Evolutionary conservation across 2,888 invertebrate genomes (phyloP).

Genomic region (Pseudanteris insignis): DNA sequence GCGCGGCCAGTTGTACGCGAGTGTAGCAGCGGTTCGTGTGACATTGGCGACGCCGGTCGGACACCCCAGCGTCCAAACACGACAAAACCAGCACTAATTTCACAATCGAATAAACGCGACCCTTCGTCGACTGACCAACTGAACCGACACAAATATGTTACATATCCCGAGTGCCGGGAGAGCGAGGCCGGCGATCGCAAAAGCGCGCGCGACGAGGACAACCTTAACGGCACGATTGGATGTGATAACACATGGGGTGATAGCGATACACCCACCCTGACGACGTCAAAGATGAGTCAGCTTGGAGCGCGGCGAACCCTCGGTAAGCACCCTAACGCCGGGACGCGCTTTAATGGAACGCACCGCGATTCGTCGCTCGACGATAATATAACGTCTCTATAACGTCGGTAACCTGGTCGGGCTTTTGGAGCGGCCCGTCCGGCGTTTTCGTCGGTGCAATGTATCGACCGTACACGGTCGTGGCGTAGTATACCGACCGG

Average conservation of each 20-base stretch:
- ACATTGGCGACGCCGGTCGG: constrained; percentile 29
- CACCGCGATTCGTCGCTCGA: constrained; percentile 16
- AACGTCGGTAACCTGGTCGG: constrained; percentile 22
- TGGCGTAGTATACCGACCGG: no score
- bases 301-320: no score
- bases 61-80: constrained; percentile 51
- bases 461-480: no score
- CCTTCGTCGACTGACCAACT: constrained; percentile 49
- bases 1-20: constrained; percentile 8
- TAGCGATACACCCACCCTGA: constrained; percentile 60
- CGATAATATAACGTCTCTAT: constrained; percentile 30
- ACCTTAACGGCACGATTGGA: constrained; percentile 48
- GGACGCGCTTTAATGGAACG: constrained; percentile 26
- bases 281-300: constrained; percentile 61
- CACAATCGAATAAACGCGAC: constrained; percentile 65
- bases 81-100: constrained; percentile 66
- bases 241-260: constrained; percentile 59
- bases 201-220: constrained; percentile 15
- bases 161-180: constrained; percentile 41
- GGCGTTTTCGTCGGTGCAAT: constrained; percentile 7
- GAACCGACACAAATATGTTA: constrained; percentile 52
- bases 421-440: constrained; percentile 19
- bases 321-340: constrained; percentile 22
- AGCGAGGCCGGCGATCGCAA: constrained; percentile 19
- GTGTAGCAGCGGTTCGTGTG: constrained; percentile 20